Percentiles rank a stretch among this genome's conserved stretches.
Evolutionary conservation across 2,797 vertebrate species (phyloP).

Genomic region (Cottoperca gobio): DNA sequence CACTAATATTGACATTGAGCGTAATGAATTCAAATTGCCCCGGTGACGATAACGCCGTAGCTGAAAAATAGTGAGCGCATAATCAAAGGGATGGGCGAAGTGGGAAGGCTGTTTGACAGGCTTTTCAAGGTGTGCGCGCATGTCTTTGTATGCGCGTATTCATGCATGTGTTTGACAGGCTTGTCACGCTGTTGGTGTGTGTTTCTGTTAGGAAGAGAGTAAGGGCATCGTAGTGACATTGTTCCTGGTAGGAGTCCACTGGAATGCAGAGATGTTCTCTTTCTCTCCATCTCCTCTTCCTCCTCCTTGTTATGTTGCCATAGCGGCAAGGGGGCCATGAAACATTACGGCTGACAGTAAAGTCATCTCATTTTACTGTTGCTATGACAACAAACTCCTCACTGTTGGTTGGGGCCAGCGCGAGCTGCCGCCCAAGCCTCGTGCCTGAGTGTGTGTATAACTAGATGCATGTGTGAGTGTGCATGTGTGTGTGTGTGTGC

Average conservation of each 20-base stretch:
- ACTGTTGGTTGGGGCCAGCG: conserved; percentile 89
- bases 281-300: conserved; percentile 74
- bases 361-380: conserved; percentile 98
- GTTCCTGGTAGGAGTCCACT: conserved; percentile 70
- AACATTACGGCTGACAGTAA: conserved; percentile 98
- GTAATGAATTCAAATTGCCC: conserved; percentile 81
- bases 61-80: conserved; percentile 68
- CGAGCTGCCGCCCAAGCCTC: conserved; percentile 79
- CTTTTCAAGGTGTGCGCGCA: conserved; percentile 55
- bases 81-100: conserved; percentile 74
- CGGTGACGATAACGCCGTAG: conserved; percentile 47
- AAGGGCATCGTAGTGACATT: conserved; percentile 69
- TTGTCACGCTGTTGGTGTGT: conserved; percentile 44
- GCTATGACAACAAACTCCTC: conserved; percentile 97
- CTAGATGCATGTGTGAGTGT: conserved; percentile 28
- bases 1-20: conserved; percentile 80
- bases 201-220: conserved; percentile 51
- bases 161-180: conserved; percentile 51
- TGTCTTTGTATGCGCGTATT: conserved; percentile 25
- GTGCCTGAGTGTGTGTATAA: conserved; percentile 62
- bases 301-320: conserved; percentile 85
- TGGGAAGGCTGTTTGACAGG: conserved; percentile 62
- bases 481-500: conserved; percentile 37
- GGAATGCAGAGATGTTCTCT: conserved; percentile 74
- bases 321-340: conserved; percentile 90